Conservation (phyloP, 1,140 invertebrate species). For the Caenorhabditis inopinata region DNA sequence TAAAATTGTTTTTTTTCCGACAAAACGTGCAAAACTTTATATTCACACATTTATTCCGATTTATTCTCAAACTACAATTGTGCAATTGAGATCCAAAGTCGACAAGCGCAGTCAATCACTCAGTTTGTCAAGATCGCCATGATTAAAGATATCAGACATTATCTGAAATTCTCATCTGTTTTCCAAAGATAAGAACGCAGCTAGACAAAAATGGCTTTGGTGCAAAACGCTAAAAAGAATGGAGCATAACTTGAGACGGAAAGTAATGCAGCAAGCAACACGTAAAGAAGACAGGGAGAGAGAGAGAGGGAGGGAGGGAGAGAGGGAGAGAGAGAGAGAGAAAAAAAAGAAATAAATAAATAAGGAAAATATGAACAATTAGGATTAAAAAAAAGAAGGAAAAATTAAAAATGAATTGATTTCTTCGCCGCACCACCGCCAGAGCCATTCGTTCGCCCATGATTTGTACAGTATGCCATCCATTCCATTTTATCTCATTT, state of each 20-base stretch:
- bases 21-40: too few species aligned
- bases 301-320: background rate
- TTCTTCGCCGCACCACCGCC: background rate
- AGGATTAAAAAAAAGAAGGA: background rate
- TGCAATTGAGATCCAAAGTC: too few species aligned
- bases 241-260: background rate
- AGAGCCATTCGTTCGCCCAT: background rate
- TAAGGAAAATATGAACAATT: too few species aligned
- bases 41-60: too few species aligned
- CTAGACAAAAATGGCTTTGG: background rate
- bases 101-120: slow-evolving; percentile 15
- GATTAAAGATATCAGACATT: background rate
- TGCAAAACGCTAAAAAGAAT: background rate
- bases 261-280: slow-evolving; percentile 3
- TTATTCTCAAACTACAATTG: too few species aligned
- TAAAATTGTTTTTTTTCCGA: too few species aligned
- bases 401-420: background rate
- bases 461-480: too few species aligned
- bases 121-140: background rate
- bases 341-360: background rate
- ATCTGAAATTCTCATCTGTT: background rate
- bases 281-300: background rate
- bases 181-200: background rate
- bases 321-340: background rate
- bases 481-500: background rate